Percentiles rank a stretch among this genome's conserved stretches.
Evolutionary conservation across 2,113 vertebrate species (phyloP).

Genomic region (Tragelaphus scriptus): DNA sequence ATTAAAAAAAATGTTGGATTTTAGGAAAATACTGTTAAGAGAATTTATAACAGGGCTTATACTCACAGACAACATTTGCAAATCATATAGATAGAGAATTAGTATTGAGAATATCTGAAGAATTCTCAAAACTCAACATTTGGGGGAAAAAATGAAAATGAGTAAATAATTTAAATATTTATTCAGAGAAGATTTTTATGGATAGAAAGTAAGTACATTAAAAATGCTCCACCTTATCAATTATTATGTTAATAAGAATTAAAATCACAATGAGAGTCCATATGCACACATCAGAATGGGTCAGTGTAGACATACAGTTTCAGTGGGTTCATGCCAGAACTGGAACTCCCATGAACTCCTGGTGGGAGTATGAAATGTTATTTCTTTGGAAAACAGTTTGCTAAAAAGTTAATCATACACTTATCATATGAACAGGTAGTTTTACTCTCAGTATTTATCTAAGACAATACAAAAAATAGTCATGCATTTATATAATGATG

Average conservation of each 20-base stretch:
- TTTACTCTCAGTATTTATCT: background rate
- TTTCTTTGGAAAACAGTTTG: background rate
- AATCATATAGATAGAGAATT: background rate
- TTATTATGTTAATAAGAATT: background rate
- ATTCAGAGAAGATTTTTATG: background rate
- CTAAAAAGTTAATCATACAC: background rate
- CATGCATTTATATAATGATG: background rate
- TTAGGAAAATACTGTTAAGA: background rate
- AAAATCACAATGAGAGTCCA: background rate
- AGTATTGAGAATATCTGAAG: background rate
- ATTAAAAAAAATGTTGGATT: background rate
- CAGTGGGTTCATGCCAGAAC: too few species aligned
- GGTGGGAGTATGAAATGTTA: background rate
- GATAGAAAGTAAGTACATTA: background rate
- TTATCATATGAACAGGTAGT: background rate
- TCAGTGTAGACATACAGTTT: background rate
- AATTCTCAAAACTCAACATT: background rate
- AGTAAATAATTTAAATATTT: background rate
- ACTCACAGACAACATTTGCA: background rate
- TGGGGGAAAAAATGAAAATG: background rate
- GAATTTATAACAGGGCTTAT: background rate
- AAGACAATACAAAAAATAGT: background rate
- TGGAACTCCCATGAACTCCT: background rate
- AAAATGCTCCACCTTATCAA: background rate
- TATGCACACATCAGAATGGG: background rate